Base-by-base conservation (phyloP, 2,113 vertebrate genomes). In the Hippotragus niger region DNA sequence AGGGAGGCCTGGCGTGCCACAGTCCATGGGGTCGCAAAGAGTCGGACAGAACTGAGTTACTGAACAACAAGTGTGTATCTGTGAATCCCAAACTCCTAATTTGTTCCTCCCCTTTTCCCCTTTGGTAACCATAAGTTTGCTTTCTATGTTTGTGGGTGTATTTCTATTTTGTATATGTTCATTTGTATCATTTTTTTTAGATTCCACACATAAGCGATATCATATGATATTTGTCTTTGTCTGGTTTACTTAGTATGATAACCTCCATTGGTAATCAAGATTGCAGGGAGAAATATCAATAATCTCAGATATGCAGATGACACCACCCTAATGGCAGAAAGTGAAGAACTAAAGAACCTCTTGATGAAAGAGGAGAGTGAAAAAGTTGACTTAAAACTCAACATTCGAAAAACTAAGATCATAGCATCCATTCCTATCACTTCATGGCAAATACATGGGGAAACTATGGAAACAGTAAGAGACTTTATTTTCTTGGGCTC, bases 241-340 rank as follows among this genome's bases (percentile, higher is more conserved):
- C 47, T 33, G 29, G 98, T 97, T 99, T 97, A 50, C 76, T 80
- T 80, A 17, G 27, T 33, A 80, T 16, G 43, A 80, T 80, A 50
- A 47, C 43, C 7, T 80, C 87, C 92, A 97, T 97, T 94, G 88
- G 96, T 98, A 98, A 96, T 97, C 33, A 64, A 64, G 15, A n/a
- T 64, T n/a, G 31, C 62, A n/a, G 15, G 33, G 62, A 64, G 62
- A 64, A 64, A 64, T 64, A 64, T n/a, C 33, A 64, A 64, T 64
- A 64, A 64, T n/a, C 31, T 64, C 62, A 64, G 62, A 64, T n/a
- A 64, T 64, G 33, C 7, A n/a, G 62, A 64, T n/a, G 62, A 64
- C 7, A 64, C 31, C 62, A 64, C 33, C 15, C 62, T 64, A 64
- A 64, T 17, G 62, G 62, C 62, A 64, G 33, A 64, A n/a, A 64